A percentile compares a stretch with the other conserved stretches of the same genome.
phyloP scores from a whole-genome alignment of 1,140 invertebrate genomes.

The Phthorimaea operculella region DNA sequence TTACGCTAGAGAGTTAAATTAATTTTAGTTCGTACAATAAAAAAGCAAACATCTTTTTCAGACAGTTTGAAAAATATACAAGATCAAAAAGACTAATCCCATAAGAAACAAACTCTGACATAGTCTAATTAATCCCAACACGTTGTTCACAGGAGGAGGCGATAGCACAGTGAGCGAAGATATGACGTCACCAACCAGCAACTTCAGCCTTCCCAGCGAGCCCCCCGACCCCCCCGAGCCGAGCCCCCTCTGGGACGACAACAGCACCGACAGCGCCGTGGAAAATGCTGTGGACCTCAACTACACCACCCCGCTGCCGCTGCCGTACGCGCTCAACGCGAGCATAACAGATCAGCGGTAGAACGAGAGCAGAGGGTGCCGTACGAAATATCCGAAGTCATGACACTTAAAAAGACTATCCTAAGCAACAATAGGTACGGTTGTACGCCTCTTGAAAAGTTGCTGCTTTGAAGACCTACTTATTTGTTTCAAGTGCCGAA shows the following conservation, averaged over 20 bases:
- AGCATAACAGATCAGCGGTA: neutral
- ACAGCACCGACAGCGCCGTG: conserved; percentile 1
- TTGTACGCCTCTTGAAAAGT: too few relatives aligned
- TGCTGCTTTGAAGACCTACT: too few relatives aligned
- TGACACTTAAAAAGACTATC: too few relatives aligned
- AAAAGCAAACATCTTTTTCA: too few relatives aligned
- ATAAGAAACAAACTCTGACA: too few relatives aligned
- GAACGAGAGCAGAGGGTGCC: neutral
- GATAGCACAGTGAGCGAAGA: conserved; percentile 50
- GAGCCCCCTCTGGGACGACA: neutral
- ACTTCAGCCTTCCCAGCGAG: neutral
- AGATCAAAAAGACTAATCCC: neutral
- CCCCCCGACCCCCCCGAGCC: neutral
- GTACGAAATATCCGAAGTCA: too few relatives aligned
- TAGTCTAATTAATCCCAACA: too few relatives aligned
- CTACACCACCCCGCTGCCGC: neutral
- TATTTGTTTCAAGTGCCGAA: too few relatives aligned
- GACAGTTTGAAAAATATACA: too few relatives aligned
- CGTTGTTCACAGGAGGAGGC: conserved; percentile 51
- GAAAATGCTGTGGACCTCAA: conserved; percentile 8
- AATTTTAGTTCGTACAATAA: neutral
- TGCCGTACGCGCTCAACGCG: neutral
- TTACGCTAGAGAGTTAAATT: too few relatives aligned
- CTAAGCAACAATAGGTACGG: too few relatives aligned
- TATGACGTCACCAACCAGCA: neutral